These are phyloP conservation scores for Diacarnus erythraeanus DNA, from an alignment of 37 sponge, comb jelly and placozoan species.

Conservation along the genomic window DNA sequence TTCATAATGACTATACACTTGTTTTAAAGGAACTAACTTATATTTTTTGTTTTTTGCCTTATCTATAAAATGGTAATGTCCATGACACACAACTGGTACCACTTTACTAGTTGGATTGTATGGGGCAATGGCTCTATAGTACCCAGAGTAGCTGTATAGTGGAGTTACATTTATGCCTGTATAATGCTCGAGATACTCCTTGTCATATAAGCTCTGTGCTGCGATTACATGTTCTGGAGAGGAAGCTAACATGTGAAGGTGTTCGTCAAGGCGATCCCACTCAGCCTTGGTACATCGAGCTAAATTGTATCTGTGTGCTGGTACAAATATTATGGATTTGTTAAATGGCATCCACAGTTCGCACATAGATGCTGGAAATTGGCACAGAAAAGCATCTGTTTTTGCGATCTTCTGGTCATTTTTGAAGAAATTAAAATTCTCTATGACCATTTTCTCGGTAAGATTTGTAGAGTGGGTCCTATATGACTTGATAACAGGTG, in stretches of 20 bases:
- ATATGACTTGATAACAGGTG: not conserved
- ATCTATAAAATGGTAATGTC: not conserved
- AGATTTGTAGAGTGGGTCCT: not conserved
- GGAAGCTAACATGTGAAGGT: conserved; percentile 31
- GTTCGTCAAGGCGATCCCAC: conserved; percentile 36
- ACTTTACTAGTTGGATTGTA: conserved; percentile 26
- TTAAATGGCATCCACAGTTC: conserved; percentile 66
- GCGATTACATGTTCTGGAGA: conserved; percentile 31
- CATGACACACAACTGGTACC: conserved; percentile 11
- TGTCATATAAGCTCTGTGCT: conserved; percentile 32
- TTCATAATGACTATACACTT: conserved; percentile 8
- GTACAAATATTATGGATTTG: conserved; percentile 27
- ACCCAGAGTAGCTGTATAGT: conserved; percentile 14
- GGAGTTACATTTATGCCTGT: conserved; percentile 40
- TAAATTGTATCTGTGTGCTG: conserved; percentile 56
- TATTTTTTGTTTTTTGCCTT: conserved; percentile 13
- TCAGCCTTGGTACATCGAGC: conserved; percentile 26
- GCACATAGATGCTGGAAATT: conserved; percentile 37
- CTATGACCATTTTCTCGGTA: conserved; percentile 29
- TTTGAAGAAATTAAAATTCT: conserved; percentile 45
- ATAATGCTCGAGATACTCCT: conserved; percentile 54
- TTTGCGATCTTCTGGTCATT: conserved; percentile 8
- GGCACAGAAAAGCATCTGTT: conserved; percentile 40
- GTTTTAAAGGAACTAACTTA: not conserved
- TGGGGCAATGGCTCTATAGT: conserved; percentile 12